Conservation (phyloP, 2,113 vertebrate genomes). For the pig (Sus scrofa) region DNA sequence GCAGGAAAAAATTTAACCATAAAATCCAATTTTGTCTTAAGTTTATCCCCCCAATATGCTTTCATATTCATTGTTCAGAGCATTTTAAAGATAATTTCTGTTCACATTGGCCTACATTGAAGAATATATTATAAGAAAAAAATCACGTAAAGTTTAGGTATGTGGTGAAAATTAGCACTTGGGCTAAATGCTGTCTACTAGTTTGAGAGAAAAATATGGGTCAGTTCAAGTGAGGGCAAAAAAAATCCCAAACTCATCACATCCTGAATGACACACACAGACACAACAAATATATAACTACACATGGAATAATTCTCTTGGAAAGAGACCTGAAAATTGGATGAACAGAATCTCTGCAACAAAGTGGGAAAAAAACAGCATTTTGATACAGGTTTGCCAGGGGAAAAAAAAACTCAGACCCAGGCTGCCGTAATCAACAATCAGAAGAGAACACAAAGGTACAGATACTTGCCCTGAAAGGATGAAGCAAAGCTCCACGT, state of each 20-base stretch:
- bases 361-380: background rate
- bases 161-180: background rate
- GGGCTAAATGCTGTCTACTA: background rate
- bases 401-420: background rate
- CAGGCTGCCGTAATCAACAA: background rate
- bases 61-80: slow-evolving; percentile 36
- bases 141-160: background rate
- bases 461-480: background rate
- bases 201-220: background rate
- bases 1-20: background rate
- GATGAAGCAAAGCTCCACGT: background rate
- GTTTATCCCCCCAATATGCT: background rate
- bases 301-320: background rate
- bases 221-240: background rate
- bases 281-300: background rate
- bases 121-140: background rate
- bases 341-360: background rate
- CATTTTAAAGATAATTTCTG: slow-evolving; percentile 36
- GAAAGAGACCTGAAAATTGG: background rate
- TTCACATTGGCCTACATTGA: background rate
- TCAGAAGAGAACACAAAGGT: background rate
- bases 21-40: slow-evolving; percentile 15
- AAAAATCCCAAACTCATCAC: background rate
- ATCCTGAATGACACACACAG: background rate
- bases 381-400: background rate